Base-by-base conservation (phyloP, 2,113 vertebrate species). In the mouse (Mus musculus) region DNA sequence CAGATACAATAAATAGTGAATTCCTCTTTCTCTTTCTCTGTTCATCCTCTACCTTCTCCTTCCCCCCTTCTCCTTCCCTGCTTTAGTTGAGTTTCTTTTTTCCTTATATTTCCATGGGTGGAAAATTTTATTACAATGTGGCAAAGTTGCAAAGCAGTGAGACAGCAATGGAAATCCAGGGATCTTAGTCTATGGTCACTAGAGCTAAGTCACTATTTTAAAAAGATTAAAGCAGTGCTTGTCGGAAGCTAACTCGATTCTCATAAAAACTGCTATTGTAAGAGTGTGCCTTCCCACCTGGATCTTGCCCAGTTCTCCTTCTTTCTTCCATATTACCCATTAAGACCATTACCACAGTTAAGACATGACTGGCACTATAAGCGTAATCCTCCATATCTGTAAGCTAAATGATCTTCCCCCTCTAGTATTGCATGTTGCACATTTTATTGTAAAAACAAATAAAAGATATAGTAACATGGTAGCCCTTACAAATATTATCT, bases 361-460 rank as follows among this genome's bases (percentile, higher is more conserved):
- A 17, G 36, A 33, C 17, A 20, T 17, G 14, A 86, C 6, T 67
- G 42, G 5, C 36, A 5, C 3, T 56, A 42, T 28, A 56, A 26
- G 17, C 36, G 56, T 69, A 10, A 56, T 46, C 28, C 28, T 26
- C 13, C 30, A 59, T 84, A 46, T 26, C 19, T 67, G 36, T 80
- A 20, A 46, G 26, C 17, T 59, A 59, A 72, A 46, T 11, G 13
- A 52, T 24, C 67, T 69, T 30, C 33, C 28, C 5, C 0, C 4
- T 33, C 65, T 69, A 49, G 5, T 63, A 26, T 33, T 9, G 2
- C 22, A 12, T 17, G 1, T 36, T 46, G 1, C 1, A 1, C 10
- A 42, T 52, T 92, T 33, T 20, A 22, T 33, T 49, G 19, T 17
- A 20, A 36, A 61, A 71, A 33, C 16, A 71, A 81, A 42, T 36